Evolutionary conservation across 2,888 invertebrate genomes (phyloP), one percentile per base, ranked within the genome.

Genomic region (Hololepta plana): DNA sequence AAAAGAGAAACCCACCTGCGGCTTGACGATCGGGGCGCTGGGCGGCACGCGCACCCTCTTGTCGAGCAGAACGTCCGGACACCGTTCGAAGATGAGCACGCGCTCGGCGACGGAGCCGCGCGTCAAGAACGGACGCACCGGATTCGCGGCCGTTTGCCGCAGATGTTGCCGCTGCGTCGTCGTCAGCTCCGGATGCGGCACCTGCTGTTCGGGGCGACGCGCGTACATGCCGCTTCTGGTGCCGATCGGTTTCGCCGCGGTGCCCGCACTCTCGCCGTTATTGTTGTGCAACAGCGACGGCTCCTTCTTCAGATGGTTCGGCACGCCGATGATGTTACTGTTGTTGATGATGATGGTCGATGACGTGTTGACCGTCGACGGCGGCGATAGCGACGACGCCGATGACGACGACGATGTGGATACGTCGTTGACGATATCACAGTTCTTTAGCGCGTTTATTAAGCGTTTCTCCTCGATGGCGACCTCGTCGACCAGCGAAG

Each of bases 61-160:
- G 42, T 75, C 73, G 24, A 75, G 59, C 32, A 75, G 58, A 47
- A 77, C 81, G 46, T 80, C 81, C 17, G 84, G 87, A 45, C 85
- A 84, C 52, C 80, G 73, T 55, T 88, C 88, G 50, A 88, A 88
- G 55, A 87, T 81, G 35, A 87, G 65, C 35, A 87, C 87, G 24
- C 87, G 62, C 48, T 88, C 88, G 12, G 87, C 87, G 3, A 88
- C 88, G 4, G 87, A 87, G 12, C 87, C 88, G 32, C 87, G 67
- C 20, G 85, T 84, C 27, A 87, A 61, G 54, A 85, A 84, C 9
- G 84, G 84, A 26, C 82, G 62, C 29, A 84, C 76, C 4, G 85
- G 81, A 47, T 68, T 72, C 15, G 51, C 44, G n/a, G 51, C 47
- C 12, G 46, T 44, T 34, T 49, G 51, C 20, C 54, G 38, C 15